These are phyloP conservation scores for Cricetomys ansorgei DNA, from an alignment of 2,113 vertebrate species.

Conservation along the genomic window DNA sequence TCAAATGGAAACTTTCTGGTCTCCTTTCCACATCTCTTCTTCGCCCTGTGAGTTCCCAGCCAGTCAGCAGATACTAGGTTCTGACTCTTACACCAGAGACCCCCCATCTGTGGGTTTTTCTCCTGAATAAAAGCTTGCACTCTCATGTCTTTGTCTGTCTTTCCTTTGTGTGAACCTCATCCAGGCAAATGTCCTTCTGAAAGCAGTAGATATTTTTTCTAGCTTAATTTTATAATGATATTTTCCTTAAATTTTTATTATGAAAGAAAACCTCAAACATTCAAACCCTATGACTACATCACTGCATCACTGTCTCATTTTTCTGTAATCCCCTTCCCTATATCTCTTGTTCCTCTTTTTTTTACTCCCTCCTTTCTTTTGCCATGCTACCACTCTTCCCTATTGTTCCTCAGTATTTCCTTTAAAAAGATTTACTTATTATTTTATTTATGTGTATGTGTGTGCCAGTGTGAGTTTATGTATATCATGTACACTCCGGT, in stretches of 20 bases:
- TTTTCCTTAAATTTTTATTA: neutral
- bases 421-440: neutral
- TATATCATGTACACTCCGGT: neutral
- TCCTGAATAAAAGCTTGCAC: neutral
- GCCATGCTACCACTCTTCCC: neutral
- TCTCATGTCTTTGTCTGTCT: neutral
- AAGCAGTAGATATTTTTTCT: neutral
- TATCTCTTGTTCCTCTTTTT: no score
- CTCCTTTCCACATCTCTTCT: neutral
- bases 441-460: neutral
- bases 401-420: neutral
- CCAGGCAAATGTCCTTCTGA: neutral
- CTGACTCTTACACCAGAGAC: neutral
- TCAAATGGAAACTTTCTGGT: neutral
- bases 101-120: neutral
- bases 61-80: neutral
- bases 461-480: neutral
- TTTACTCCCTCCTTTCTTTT: fast-evolving
- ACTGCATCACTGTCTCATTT: neutral
- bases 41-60: no score
- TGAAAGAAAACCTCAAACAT: neutral
- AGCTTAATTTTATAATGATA: neutral
- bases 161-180: neutral
- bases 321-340: neutral
- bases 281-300: slow-evolving; percentile 2